A percentile compares a stretch with the other conserved stretches of the same genome.
Evolutionary conservation across 2,113 vertebrate species (phyloP).

Genomic region (Propithecus coquereli): DNA sequence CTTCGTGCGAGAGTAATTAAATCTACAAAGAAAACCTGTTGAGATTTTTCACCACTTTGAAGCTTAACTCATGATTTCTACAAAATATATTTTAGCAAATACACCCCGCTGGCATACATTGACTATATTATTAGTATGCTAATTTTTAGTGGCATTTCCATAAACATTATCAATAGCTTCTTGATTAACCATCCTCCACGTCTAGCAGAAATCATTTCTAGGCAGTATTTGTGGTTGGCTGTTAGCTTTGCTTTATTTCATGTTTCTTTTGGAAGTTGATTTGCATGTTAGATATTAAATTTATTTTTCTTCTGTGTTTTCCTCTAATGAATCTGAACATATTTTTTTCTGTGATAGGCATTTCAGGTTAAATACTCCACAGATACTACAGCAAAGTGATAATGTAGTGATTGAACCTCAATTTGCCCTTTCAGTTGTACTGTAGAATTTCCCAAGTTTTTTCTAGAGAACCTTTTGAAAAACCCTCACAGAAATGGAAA

Average conservation of each 20-base stretch:
- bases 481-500: neutral
- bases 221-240: neutral
- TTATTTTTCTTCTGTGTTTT: neutral
- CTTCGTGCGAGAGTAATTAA: neutral
- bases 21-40: neutral
- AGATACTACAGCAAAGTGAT: neutral
- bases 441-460: neutral
- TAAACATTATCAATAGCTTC: fast-evolving
- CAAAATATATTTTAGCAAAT: neutral
- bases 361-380: neutral
- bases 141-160: fast-evolving
- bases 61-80: neutral
- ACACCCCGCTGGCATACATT: fast-evolving
- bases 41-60: neutral
- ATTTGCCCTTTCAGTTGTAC: neutral
- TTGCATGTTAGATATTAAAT: conserved; percentile 11
- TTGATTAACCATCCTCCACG: neutral
- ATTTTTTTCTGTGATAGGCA: neutral
- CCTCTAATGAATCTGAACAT: neutral
- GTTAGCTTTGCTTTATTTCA: neutral
- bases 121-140: fast-evolving
- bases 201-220: fast-evolving
- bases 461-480: neutral
- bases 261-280: neutral
- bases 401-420: neutral